Percentiles rank a stretch among this genome's conserved stretches.
Evolutionary conservation across 2,888 invertebrate species (phyloP).

Genomic region (Sialis lutaria): DNA sequence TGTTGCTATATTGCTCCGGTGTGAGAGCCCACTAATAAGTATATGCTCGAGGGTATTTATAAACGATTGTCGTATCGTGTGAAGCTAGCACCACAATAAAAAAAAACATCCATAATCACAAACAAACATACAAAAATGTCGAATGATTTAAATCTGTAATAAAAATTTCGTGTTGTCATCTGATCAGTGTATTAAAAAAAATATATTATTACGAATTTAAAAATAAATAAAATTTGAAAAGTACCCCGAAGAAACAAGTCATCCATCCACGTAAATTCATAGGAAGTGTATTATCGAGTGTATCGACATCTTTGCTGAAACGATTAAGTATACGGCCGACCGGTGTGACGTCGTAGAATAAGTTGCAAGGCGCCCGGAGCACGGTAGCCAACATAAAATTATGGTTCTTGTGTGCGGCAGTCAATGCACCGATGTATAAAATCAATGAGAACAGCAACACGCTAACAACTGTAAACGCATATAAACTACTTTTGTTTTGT

Average conservation of each 20-base stretch:
- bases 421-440: slow-evolving; percentile 48
- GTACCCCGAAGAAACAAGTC: slow-evolving; percentile 45
- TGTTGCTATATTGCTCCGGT: too few relatives aligned
- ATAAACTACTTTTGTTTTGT: background rate
- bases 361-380: slow-evolving; percentile 45
- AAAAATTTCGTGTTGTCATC: too few relatives aligned
- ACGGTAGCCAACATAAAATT: slow-evolving; percentile 42
- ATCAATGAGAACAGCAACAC: slow-evolving; percentile 47
- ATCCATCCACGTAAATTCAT: slow-evolving; percentile 56
- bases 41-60: too few relatives aligned
- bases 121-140: too few relatives aligned
- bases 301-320: slow-evolving; percentile 58
- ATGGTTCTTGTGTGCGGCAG: slow-evolving; percentile 44
- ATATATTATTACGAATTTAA: too few relatives aligned
- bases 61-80: too few relatives aligned
- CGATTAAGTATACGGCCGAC: slow-evolving; percentile 63
- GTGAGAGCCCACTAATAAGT: too few relatives aligned
- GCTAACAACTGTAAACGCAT: slow-evolving; percentile 35
- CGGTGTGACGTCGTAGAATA: slow-evolving; percentile 69
- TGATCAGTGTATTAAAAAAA: too few relatives aligned
- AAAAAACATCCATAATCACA: too few relatives aligned
- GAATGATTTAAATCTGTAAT: too few relatives aligned
- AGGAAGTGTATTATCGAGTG: slow-evolving; percentile 52
- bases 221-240: too few relatives aligned
- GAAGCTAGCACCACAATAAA: too few relatives aligned